Base-by-base conservation (phyloP, 2,113 vertebrate species). In the Heterotilapia buettikoferi region DNA sequence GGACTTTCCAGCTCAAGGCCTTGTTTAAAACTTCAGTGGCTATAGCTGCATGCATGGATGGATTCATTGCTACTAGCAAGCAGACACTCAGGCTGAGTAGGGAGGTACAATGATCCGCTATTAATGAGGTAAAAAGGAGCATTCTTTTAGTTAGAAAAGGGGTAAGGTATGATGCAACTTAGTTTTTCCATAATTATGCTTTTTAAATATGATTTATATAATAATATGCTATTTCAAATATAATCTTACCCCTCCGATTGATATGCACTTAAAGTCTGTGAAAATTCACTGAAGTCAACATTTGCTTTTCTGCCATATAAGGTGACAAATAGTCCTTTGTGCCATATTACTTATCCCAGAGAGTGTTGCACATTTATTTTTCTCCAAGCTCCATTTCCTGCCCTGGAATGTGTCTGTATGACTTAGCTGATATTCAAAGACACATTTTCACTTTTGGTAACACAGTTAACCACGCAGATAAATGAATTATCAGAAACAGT, bases 261-360 rank as follows among this genome's bases (percentile, higher is more conserved):
- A 36, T 80, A 31, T 78, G 18, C 18, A 78, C 31, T 63, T 47
- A 21, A 59, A n/a, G 56, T 56, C 40, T 2, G n/a, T 21, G 82
- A 36, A 79, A 87, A 89, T 26, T 68, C 11, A 76, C 50, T 43
- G 56, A 85, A 84, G 84, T 91, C 52, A 52, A 57, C 84, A 36
- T 87, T 89, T 84, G 21, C 13, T 71, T 80, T 40, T 24, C 33
- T 66, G 52, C 85, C 80, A 86, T 26, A 61, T 85, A 83, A 90
- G 81, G 63, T 90, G 84, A 92, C 63, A 47, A 80, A 36, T 92
- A 92, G 92, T 93, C 92, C 91, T 87, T 88, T 80, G 82, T 88
- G 66, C 59, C 59, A 59, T 66, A 66, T 21, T 10, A 54, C 80
- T 90, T 84, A 93, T 54, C 79, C 53, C 57, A 68, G 7, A 19